Base-by-base conservation (phyloP, 2,113 vertebrate genomes). In the Chaetodon auriga region DNA sequence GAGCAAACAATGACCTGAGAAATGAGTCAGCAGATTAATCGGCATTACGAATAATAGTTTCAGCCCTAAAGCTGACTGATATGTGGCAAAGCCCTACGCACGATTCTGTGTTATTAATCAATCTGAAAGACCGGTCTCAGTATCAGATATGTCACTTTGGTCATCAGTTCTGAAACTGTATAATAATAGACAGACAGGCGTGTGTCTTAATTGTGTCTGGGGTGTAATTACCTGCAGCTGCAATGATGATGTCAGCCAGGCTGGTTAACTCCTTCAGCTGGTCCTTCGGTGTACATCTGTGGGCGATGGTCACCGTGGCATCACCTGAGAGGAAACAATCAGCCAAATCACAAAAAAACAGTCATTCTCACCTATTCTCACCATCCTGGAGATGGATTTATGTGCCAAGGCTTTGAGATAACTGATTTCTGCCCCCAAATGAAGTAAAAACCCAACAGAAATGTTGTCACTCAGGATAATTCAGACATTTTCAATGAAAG, bases 281-380 rank as follows among this genome's bases (percentile, higher is more conserved):
- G 35, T 96, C 96, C 91, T 92, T 95, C 18, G 97, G 97, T 2
- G 97, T 98, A 25, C 96, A 96, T 72, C 97, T 96, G 90, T 98
- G 97, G 68, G 96, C 86, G 61, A 97, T 97, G 60, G 96, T 97
- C 88, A 99, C 97, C 0, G 97, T 98, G 82, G 97, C 97, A 80
- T 99, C 98, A 89, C 98, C 97, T 98, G 92, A 69, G 90, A 45
- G 14, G 48, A 58, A 55, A 48, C 21, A 68, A 30, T 38, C 14
- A 53, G 0, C 2, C 7, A 78, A 4, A 51, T 51, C 36, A 45
- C 2, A n/a, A n/a, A 2, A 30, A 53, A 1, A 38, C 7, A 7
- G 23, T 11, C 53, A 41, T 6, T 38, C 23, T 36, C 23, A 7
- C 4, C 19, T 16, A 6, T 6, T 38, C 23, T 36, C 23, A 7